A percentile compares a stretch with the other conserved stretches of the same genome.
Evolutionary conservation across 2,797 vertebrate genomes (phyloP).

Genomic region (Syncerus caffer): DNA sequence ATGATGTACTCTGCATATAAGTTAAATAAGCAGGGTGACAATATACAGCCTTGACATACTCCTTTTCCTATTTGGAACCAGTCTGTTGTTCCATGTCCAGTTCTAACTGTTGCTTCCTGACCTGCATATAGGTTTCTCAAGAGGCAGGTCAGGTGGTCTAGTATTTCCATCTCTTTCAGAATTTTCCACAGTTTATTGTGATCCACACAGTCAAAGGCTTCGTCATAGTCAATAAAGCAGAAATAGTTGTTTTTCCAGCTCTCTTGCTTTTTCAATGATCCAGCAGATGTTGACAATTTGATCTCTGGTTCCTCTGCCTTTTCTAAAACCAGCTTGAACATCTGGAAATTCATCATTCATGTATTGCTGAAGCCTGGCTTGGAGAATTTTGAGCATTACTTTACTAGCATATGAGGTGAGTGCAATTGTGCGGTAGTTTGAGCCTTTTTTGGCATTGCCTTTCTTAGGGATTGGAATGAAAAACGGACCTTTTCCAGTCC

Average conservation of each 20-base stretch:
- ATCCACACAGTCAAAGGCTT: not conserved
- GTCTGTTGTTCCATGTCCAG: not conserved
- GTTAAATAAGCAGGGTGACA: not conserved
- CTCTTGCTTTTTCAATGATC: rapidly evolving
- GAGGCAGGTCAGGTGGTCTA: not conserved
- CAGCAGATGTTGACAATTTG: not conserved
- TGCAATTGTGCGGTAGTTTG: not conserved
- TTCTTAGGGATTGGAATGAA: not conserved
- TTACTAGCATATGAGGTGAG: not conserved
- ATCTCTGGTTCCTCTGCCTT: not conserved
- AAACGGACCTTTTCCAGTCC: not conserved
- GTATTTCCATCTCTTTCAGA: not conserved
- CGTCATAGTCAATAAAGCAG: not conserved
- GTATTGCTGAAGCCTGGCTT: not conserved
- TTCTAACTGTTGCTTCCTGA: not conserved
- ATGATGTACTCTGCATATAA: not conserved
- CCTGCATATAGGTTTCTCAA: not conserved
- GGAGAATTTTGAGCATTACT: not conserved
- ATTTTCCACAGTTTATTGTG: not conserved
- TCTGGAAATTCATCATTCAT: rapidly evolving
- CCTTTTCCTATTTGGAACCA: not conserved
- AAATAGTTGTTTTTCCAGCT: not conserved
- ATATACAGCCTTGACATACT: not conserved
- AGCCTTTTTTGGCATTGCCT: not conserved
- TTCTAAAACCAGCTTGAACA: not conserved